Evolutionary conservation across 2,113 vertebrate species (phyloP), one percentile per base, ranked within the genome.

Genomic region (Cariama cristata): DNA sequence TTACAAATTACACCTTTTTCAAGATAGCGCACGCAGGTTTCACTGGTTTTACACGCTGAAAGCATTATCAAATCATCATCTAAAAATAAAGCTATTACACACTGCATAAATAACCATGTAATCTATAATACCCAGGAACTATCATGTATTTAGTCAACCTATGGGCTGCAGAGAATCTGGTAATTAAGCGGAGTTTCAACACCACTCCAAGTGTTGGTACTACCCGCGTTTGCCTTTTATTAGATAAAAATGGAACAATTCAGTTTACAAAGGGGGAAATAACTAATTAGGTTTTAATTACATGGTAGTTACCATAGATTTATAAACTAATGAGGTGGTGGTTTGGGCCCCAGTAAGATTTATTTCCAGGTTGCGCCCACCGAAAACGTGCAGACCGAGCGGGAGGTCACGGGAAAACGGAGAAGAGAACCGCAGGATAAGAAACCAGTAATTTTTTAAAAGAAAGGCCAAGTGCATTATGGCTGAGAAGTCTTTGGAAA

Each of bases 231-330:
- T 5, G 77, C n/a, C 26, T 90, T 90, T 88, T 21, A 71, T 59
- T 27, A 86, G 42, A 85, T 89, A 63, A 95, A 95, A 90, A 92
- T 0, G 73, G 71, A 97, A 82, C 90, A 83, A 95, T 71, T 75
- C 49, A 22, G 26, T 53, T 93, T 89, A 79, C 50, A 84, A 80
- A 87, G 32, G 60, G 71, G 69, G 73, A 84, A 92, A 87, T 86
- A 63, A 85, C 84, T 90, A 77, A 93, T 93, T 93, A 90, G 56
- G 84, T 44, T 93, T 69, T 93, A 95, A 86, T 88, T 88, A 91
- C 67, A 71, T 15, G 47, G 53, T 79, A 83, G 66, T 96, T 97
- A 95, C 94, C 59, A 73, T 63, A 59, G 86, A 90, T 90, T 92
- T 84, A 68, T 59, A 75, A 74, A 79, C 81, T 88, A 94, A 68